Percentiles rank a stretch among this genome's conserved stretches.
phyloP scores from a whole-genome alignment of 2,888 invertebrate genomes.

The Pandemis corylana region DNA sequence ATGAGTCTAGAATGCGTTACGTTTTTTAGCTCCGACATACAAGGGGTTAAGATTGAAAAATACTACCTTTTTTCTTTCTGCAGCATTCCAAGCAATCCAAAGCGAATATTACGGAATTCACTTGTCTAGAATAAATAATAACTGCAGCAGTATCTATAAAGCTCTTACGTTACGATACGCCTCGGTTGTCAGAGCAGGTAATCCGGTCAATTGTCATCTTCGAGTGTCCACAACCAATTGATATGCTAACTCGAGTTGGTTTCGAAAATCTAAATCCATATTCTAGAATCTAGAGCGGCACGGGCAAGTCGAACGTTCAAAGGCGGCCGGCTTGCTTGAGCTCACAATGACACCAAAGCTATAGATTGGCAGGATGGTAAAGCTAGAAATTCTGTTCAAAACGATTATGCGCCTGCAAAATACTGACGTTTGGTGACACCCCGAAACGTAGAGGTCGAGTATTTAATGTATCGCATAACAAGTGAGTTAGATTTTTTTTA shows the following conservation, averaged over 20 bases:
- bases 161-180: not conserved
- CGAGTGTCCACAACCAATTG: conserved; percentile 27
- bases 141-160: not conserved
- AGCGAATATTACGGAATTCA: not conserved
- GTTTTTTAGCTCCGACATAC: no score
- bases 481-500: no score
- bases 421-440: no score
- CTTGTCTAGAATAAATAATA: not conserved
- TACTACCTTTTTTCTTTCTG: no score
- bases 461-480: no score
- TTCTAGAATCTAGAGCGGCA: conserved; percentile 51
- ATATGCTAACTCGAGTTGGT: conserved; percentile 40
- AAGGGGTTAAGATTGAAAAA: no score
- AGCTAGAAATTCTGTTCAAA: no score
- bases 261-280: conserved; percentile 52
- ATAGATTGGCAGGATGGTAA: conserved; percentile 17
- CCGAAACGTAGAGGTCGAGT: no score
- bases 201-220: conserved; percentile 16
- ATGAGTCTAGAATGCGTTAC: no score
- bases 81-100: not conserved
- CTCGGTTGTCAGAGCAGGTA: conserved; percentile 14
- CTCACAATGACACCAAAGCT: conserved; percentile 14
- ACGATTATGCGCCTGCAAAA: no score
- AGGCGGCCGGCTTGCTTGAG: conserved; percentile 30
- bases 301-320: conserved; percentile 43